Conservation (phyloP, 1,140 invertebrate species). For the Neodiprion virginianus region DNA sequence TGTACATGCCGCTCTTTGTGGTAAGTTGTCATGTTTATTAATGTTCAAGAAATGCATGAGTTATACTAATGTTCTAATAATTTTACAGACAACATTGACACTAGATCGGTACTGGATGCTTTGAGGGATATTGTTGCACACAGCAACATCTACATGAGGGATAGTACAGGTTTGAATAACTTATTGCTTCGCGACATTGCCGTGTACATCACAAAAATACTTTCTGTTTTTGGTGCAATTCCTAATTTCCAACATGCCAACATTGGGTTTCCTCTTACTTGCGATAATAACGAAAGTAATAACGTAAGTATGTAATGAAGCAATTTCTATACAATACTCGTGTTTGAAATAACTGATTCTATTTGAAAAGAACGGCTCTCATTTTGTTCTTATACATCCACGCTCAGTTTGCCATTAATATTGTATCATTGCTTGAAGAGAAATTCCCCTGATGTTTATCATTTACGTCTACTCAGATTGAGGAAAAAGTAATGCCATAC, state of each 20-base stretch:
- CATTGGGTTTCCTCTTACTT: slow-evolving; percentile 80
- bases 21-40: slow-evolving; percentile 55
- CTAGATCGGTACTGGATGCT: slow-evolving; percentile 81
- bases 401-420: background rate
- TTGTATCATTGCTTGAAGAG: slow-evolving; percentile 7
- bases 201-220: slow-evolving; percentile 84
- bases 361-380: background rate
- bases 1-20: slow-evolving; percentile 89
- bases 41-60: slow-evolving; percentile 1
- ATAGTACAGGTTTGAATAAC: slow-evolving; percentile 65
- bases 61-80: slow-evolving; percentile 28
- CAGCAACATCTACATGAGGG: slow-evolving; percentile 86
- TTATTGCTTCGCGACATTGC: slow-evolving; percentile 73
- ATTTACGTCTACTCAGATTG: slow-evolving; percentile 63
- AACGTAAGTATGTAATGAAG: slow-evolving; percentile 62
- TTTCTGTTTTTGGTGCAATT: slow-evolving; percentile 91
- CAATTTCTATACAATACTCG: slow-evolving; percentile 13
- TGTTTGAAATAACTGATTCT: slow-evolving; percentile 20
- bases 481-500: slow-evolving; percentile 88
- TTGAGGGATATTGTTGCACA: slow-evolving; percentile 83
- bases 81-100: slow-evolving; percentile 92
- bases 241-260: slow-evolving; percentile 65
- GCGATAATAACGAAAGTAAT: slow-evolving; percentile 42
- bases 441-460: background rate
- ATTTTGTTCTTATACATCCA: background rate